Conservation (phyloP, 2,888 invertebrate species). For the Drosophila melanocephala region DNA sequence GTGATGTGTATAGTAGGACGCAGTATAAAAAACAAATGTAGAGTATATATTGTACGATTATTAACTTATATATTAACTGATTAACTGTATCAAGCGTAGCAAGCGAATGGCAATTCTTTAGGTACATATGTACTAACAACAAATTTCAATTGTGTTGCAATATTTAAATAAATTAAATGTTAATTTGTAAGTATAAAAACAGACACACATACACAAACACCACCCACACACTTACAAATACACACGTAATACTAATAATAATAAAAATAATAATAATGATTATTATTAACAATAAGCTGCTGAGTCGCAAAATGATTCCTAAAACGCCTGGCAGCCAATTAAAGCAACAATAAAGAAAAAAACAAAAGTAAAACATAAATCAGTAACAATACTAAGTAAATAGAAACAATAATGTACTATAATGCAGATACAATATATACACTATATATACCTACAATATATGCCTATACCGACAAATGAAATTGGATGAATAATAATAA, state of each 20-base stretch:
- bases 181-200: conserved; percentile 67
- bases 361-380: conserved; percentile 39
- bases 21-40: conserved; percentile 56
- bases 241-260: conserved; percentile 24
- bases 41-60: conserved; percentile 67
- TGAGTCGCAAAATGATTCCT: conserved; percentile 65
- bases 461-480: conserved; percentile 75
- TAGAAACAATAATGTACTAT: conserved; percentile 82
- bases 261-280: conserved; percentile 24
- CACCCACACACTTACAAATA: conserved; percentile 13
- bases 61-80: conserved; percentile 67
- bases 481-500: conserved; percentile 65
- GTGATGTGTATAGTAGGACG: conserved; percentile 75
- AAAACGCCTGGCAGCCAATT: conserved; percentile 69
- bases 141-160: conserved; percentile 72
- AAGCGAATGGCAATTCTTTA: conserved; percentile 73
- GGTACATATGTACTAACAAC: conserved; percentile 31
- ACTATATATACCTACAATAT: conserved; percentile 80
- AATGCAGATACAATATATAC: conserved; percentile 70
- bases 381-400: conserved; percentile 78
- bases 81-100: conserved; percentile 58
- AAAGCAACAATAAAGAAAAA: conserved; percentile 42
- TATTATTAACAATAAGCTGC: conserved; percentile 65
- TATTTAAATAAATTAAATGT: conserved; percentile 49
- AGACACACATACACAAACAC: conserved; percentile 11